Conservation (phyloP, 35 echinoderm and acorn worm genomes). For the Ophioderma brevispina region DNA sequence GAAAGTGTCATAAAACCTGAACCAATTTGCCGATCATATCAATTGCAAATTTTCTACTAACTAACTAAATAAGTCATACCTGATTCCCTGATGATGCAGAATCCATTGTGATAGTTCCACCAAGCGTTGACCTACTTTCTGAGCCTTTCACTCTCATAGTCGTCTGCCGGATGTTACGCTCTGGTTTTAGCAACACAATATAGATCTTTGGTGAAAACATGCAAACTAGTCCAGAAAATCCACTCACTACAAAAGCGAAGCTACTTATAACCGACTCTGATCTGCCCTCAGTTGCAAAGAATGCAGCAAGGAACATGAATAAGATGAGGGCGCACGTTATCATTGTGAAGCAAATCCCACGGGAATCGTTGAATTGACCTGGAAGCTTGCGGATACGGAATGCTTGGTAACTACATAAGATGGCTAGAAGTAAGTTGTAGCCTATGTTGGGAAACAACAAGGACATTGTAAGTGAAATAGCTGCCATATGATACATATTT, state of each 20-base stretch:
- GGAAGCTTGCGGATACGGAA: constrained; percentile 97
- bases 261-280: constrained; percentile 43
- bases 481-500: too few relatives aligned
- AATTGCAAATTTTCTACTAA: too few relatives aligned
- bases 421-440: constrained; percentile 74
- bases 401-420: constrained; percentile 86
- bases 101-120: constrained; percentile 15
- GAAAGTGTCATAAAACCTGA: too few relatives aligned
- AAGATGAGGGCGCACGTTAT: constrained; percentile 68
- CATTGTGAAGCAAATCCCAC: constrained; percentile 90
- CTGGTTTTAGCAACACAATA: constrained; percentile 73
- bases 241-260: constrained; percentile 62
- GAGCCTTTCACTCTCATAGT: constrained; percentile 52
- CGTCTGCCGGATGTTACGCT: constrained; percentile 75
- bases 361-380: constrained; percentile 96
- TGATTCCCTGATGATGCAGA: not conserved
- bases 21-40: too few relatives aligned
- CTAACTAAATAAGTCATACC: too few relatives aligned
- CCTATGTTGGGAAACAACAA: constrained; percentile 37
- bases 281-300: constrained; percentile 50
- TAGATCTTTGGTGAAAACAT: constrained; percentile 87
- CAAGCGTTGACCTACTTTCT: constrained; percentile 4
- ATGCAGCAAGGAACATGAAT: constrained; percentile 74
- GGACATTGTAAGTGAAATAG: too few relatives aligned
- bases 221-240: constrained; percentile 66